A percentile compares a stretch with the other conserved stretches of the same genome.
These are phyloP conservation scores for Drosophila paracracens DNA, from an alignment of 2,888 invertebrate genomes.

Conservation along the genomic window DNA sequence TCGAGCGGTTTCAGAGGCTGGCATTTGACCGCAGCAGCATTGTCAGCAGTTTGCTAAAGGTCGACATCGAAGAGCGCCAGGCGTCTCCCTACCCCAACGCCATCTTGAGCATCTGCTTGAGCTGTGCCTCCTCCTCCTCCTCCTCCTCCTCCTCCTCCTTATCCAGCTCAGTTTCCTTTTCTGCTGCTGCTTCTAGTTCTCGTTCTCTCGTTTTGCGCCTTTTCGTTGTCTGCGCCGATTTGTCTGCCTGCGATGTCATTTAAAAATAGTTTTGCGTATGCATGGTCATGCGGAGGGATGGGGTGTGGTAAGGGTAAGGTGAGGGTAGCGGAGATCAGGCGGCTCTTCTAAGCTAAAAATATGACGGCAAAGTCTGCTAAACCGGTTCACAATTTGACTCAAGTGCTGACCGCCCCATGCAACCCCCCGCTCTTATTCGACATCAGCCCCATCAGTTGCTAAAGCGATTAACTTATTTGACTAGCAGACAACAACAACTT, in stretches of 20 bases:
- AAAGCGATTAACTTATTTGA: conserved; percentile 75
- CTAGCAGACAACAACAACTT: conserved; percentile 32
- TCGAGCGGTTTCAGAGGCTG: background rate
- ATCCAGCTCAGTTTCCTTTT: conserved; percentile 1
- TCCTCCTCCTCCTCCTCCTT: background rate
- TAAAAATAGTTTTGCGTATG: conserved; percentile 69
- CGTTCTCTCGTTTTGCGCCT: conserved; percentile 21
- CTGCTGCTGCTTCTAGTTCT: conserved; percentile 62
- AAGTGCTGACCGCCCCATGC: conserved; percentile 39
- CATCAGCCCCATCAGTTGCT: conserved; percentile 21
- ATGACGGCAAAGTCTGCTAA: conserved; percentile 50
- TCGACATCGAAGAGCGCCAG: conserved; percentile 37
- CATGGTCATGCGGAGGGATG: background rate
- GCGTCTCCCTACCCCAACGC: conserved; percentile 12
- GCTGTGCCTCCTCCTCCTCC: background rate
- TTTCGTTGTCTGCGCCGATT: conserved; percentile 55
- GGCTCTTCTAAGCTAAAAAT: conserved; percentile 64
- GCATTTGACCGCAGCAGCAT: conserved; percentile 46
- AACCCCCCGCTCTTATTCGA: background rate
- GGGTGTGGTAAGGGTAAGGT: background rate
- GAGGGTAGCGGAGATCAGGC: background rate
- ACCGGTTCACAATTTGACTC: conserved; percentile 59
- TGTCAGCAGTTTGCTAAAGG: conserved; percentile 13
- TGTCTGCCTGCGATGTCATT: conserved; percentile 70
- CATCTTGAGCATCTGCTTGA: background rate